Conservation (phyloP, 2,113 vertebrate genomes). For the Prolemur simus region DNA sequence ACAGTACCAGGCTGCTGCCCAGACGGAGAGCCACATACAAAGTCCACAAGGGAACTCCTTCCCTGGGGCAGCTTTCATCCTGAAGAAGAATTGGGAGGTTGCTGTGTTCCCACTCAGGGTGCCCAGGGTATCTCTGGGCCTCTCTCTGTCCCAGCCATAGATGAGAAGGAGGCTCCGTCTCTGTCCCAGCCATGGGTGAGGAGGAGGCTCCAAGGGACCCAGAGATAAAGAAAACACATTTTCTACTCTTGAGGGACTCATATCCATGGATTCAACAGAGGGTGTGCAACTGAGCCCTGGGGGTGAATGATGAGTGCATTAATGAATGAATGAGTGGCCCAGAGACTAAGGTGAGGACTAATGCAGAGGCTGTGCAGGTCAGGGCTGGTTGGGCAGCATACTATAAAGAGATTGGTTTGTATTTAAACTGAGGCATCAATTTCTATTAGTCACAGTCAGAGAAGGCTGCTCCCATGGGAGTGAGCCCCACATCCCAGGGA, state of each 20-base stretch:
- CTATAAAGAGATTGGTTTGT: not conserved
- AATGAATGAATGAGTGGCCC: not conserved
- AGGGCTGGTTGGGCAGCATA: no score
- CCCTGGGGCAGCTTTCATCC: not conserved
- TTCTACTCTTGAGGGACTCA: not conserved
- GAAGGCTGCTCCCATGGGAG: not conserved
- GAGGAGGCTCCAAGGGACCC: not conserved
- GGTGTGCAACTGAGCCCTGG: not conserved
- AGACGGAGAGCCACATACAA: no score
- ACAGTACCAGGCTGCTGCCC: not conserved
- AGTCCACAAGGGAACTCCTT: not conserved
- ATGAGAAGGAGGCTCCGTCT: not conserved
- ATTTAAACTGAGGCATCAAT: not conserved
- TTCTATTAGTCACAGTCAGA: not conserved
- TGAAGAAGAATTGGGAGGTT: not conserved
- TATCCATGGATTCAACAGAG: not conserved
- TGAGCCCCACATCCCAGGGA: not conserved
- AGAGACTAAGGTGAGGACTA: not conserved
- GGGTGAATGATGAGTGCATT: not conserved
- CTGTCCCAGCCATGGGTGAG: not conserved
- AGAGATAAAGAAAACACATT: not conserved
- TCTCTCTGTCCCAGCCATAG: not conserved
- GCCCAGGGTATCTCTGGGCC: not conserved
- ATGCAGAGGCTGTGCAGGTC: not conserved
- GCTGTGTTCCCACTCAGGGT: accelerated